Conservation (phyloP, 2,113 vertebrate species). For the Pterocles gutturalis region DNA sequence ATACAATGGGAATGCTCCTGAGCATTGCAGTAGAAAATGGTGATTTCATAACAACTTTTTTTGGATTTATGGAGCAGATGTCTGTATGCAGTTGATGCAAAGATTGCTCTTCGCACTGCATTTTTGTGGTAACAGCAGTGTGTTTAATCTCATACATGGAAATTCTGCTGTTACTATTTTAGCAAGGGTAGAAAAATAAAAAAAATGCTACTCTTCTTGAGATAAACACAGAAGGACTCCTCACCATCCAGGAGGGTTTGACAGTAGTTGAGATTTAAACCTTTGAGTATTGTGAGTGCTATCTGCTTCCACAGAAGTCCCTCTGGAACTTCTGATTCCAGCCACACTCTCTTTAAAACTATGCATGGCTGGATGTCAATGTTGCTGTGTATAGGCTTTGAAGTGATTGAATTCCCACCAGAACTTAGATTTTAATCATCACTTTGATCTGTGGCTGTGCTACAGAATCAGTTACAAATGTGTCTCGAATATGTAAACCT, state of each 20-base stretch:
- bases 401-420: constrained; percentile 67
- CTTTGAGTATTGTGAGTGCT: constrained; percentile 29
- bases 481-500: constrained; percentile 47
- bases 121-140: not conserved
- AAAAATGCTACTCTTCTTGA: not conserved
- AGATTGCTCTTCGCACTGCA: not conserved
- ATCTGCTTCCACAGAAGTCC: constrained; percentile 41
- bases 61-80: not conserved
- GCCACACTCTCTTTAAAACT: constrained; percentile 25
- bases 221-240: not conserved
- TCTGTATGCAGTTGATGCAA: not conserved
- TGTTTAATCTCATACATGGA: constrained; percentile 12
- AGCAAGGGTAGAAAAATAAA: not conserved
- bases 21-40: not conserved
- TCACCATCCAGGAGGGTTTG: not conserved
- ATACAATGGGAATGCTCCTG: not conserved
- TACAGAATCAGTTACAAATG: constrained; percentile 64
- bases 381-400: constrained; percentile 63
- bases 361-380: constrained; percentile 53
- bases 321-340: constrained; percentile 21
- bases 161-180: not conserved
- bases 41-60: not conserved
- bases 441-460: constrained; percentile 66
- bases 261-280: not conserved
- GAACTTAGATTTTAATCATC: constrained; percentile 71